Evolutionary conservation across 2,113 vertebrate species (phyloP).

Genomic region (Eptatretus burgeri): DNA sequence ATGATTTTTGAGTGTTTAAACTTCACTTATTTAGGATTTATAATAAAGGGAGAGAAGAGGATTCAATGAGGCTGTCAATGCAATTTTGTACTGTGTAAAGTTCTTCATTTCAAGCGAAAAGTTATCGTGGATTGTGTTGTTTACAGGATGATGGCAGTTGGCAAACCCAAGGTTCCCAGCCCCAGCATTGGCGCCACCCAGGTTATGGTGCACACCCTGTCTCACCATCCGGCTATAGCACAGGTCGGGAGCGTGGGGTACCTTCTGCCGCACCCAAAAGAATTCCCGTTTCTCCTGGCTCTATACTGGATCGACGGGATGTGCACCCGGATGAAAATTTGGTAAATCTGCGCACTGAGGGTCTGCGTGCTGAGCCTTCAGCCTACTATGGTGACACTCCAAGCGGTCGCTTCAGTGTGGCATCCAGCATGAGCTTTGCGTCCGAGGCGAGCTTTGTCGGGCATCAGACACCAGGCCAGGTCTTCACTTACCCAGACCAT

Average conservation of each 20-base stretch:
- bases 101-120: no score
- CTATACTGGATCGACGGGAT: conserved; percentile 81
- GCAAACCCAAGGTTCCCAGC: no score
- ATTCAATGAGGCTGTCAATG: no score
- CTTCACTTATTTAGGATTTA: no score
- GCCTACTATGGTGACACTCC: not conserved
- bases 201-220: no score
- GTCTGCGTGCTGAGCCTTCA: conserved; percentile 39
- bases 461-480: conserved; percentile 11
- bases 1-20: no score
- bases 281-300: conserved; percentile 26
- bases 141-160: no score
- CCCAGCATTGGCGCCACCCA: no score
- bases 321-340: conserved; percentile 81
- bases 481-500: conserved; percentile 15
- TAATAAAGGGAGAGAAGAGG: no score
- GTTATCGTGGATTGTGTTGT: no score
- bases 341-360: conserved; percentile 68
- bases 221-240: not conserved
- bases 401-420: conserved; percentile 3
- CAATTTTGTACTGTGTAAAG: no score
- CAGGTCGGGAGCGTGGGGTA: conserved; percentile 1
- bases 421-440: not conserved
- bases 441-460: no score
- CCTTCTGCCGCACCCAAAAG: not conserved